A percentile compares a stretch with the other conserved stretches of the same genome.
phyloP scores from a whole-genome alignment of 2,113 vertebrate genomes.

The Ciconia stormi region DNA sequence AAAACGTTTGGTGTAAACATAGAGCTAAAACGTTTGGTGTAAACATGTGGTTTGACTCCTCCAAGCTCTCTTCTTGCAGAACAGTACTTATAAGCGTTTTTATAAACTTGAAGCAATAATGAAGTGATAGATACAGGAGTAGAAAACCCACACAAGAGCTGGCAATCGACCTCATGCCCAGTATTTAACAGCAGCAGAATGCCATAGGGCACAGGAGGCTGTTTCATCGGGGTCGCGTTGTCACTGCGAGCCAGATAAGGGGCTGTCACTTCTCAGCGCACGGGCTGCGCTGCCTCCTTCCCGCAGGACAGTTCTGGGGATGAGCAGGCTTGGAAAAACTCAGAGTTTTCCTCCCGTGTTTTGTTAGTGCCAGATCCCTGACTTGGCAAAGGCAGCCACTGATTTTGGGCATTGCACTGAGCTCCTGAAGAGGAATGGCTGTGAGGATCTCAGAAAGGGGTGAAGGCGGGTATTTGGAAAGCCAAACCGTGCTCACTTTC shows the following conservation, averaged over 20 bases:
- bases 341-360: accelerated
- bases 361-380: not conserved
- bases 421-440: not conserved
- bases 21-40: accelerated
- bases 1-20: not conserved
- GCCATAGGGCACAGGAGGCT: not conserved
- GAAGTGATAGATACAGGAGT: not conserved
- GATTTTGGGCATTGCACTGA: not conserved
- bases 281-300: not conserved
- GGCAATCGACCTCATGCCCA: accelerated
- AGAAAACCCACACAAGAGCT: not conserved
- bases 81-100: not conserved
- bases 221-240: accelerated
- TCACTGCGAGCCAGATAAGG: not conserved
- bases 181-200: not conserved
- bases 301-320: not conserved
- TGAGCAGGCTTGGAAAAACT: not conserved
- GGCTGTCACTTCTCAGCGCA: accelerated
- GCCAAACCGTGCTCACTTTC: accelerated
- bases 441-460: accelerated
- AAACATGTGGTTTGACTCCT: not conserved
- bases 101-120: not conserved
- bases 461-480: not conserved
- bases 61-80: not conserved
- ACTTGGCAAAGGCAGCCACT: not conserved